phyloP scores from a whole-genome alignment of 1,140 invertebrate genomes.

The Chrysopa pallens region DNA sequence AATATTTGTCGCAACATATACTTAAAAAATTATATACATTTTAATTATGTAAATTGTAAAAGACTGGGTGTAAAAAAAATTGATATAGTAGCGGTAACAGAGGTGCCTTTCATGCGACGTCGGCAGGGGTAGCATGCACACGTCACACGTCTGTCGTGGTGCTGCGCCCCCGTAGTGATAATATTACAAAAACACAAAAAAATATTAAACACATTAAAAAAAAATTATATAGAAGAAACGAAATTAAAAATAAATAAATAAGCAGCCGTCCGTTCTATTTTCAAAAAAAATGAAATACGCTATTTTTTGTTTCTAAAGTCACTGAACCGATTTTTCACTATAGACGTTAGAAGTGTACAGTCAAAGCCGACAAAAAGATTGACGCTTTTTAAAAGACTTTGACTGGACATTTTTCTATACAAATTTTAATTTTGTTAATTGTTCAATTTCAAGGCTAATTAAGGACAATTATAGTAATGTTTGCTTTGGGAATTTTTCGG shows the following conservation, averaged over 20 bases:
- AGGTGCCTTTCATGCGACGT: conserved; percentile 14
- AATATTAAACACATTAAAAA: background rate
- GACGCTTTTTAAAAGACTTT: too few relatives aligned
- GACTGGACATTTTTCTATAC: too few relatives aligned
- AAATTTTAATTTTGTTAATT: too few relatives aligned
- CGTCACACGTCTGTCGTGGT: background rate
- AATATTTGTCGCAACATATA: background rate
- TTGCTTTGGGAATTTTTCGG: too few relatives aligned
- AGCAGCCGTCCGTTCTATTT: conserved; percentile 7
- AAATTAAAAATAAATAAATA: conserved; percentile 7
- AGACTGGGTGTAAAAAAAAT: background rate
- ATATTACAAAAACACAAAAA: background rate
- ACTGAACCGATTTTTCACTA: too few relatives aligned
- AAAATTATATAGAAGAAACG: background rate
- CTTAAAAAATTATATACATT: background rate
- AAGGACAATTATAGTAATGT: too few relatives aligned
- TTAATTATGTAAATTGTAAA: background rate
- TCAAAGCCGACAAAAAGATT: too few relatives aligned
- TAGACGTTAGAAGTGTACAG: too few relatives aligned
- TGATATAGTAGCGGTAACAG: conserved; percentile 7
- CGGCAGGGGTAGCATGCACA: background rate
- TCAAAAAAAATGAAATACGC: background rate
- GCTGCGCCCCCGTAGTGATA: background rate
- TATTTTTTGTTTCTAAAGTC: too few relatives aligned
- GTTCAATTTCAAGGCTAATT: too few relatives aligned